phyloP scores from a whole-genome alignment of 2,888 invertebrate species.

The Limnephilus auricula region DNA sequence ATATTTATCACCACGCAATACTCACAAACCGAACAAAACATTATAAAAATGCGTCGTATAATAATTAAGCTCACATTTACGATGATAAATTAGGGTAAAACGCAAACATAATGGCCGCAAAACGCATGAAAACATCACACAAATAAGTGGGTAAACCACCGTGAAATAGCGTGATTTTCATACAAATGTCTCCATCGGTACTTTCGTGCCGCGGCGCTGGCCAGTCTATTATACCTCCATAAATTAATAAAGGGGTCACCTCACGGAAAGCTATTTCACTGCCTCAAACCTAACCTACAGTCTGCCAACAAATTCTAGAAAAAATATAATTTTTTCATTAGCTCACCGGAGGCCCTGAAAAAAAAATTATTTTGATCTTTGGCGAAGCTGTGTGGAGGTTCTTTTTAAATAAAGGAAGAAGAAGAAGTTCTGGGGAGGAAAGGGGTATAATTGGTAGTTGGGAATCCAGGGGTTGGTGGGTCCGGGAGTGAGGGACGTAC shows the following conservation, averaged over 20 bases:
- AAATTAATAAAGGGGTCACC: constrained; percentile 64
- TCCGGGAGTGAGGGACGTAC: too few relatives aligned
- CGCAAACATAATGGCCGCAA: constrained; percentile 41
- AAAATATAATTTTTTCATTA: too few relatives aligned
- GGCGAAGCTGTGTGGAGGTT: too few relatives aligned
- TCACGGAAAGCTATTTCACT: constrained; percentile 60
- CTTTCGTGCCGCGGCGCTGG: neutral
- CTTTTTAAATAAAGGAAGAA: too few relatives aligned
- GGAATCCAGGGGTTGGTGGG: too few relatives aligned
- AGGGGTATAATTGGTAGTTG: too few relatives aligned
- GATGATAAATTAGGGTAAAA: constrained; percentile 44
- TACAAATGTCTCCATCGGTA: constrained; percentile 45
- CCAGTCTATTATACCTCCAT: constrained; percentile 59
- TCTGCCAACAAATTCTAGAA: neutral
- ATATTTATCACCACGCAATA: constrained; percentile 11
- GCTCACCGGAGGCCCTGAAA: too few relatives aligned
- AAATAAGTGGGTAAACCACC: constrained; percentile 44
- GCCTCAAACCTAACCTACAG: constrained; percentile 59
- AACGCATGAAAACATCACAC: constrained; percentile 48
- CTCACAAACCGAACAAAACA: neutral
- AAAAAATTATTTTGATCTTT: too few relatives aligned
- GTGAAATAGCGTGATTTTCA: constrained; percentile 50
- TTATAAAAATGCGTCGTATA: neutral
- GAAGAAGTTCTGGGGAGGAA: too few relatives aligned
- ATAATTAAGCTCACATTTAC: constrained; percentile 36